Percentiles rank a stretch among this genome's conserved stretches.
Evolutionary conservation across 2,888 invertebrate species (phyloP).

Genomic region (Lepetodrilus schrolli): DNA sequence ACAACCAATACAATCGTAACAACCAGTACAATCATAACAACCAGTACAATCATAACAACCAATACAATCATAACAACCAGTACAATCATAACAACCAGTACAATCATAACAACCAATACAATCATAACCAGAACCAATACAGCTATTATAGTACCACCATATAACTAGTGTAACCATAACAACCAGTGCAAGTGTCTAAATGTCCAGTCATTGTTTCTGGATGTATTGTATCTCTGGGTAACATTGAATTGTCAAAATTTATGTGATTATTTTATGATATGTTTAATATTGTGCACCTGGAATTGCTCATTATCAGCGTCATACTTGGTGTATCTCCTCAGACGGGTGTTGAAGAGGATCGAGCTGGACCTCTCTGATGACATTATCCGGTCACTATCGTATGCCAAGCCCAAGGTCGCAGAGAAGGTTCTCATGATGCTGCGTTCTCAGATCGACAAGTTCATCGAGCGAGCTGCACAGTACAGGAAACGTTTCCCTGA

Average conservation of each 20-base stretch:
- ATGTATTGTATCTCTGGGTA: background rate
- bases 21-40: no score
- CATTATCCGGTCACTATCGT: constrained; percentile 57
- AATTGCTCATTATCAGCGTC: no score
- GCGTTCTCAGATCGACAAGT: constrained; percentile 60
- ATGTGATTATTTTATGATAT: background rate
- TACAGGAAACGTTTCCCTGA: background rate
- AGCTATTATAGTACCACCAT: no score
- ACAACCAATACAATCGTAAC: no score
- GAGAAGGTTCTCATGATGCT: constrained; percentile 64
- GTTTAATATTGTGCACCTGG: background rate
- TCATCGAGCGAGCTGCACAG: constrained; percentile 45
- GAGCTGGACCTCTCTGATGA: constrained; percentile 65
- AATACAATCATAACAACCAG: no score
- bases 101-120: no score
- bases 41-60: no score
- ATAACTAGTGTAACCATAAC: no score
- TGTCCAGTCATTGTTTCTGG: background rate
- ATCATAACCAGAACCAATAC: no score
- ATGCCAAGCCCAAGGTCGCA: constrained; percentile 57
- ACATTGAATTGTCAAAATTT: background rate
- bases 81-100: no score
- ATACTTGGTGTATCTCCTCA: constrained; percentile 43
- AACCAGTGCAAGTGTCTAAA: no score
- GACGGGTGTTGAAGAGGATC: constrained; percentile 55